Conservation (phyloP, 1,140 invertebrate species). For the Zaprionus ornatus region DNA sequence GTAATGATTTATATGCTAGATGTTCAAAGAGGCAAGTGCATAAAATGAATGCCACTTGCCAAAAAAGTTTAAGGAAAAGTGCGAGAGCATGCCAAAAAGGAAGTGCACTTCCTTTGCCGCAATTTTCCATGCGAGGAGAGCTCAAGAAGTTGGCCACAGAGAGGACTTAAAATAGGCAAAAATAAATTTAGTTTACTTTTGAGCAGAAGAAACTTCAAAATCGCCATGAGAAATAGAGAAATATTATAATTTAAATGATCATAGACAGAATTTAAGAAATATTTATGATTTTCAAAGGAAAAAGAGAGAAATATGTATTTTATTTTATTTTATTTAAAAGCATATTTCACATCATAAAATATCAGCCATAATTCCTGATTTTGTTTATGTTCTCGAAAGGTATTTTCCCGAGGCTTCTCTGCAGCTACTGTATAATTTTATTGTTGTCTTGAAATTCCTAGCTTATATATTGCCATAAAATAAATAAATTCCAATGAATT, state of each 20-base stretch:
- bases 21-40: slow-evolving; percentile 26
- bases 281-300: too few relatives aligned
- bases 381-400: too few relatives aligned
- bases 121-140: slow-evolving; percentile 1
- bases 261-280: too few relatives aligned
- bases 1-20: slow-evolving; percentile 46
- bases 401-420: too few relatives aligned
- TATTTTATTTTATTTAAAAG: too few relatives aligned
- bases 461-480: background rate
- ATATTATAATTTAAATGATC: background rate
- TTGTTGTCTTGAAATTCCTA: background rate
- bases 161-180: background rate
- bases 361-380: too few relatives aligned
- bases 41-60: slow-evolving; percentile 31
- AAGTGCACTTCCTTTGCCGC: slow-evolving; percentile 7
- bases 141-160: background rate
- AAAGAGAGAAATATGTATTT: too few relatives aligned
- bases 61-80: slow-evolving; percentile 38
- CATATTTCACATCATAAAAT: too few relatives aligned
- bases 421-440: too few relatives aligned
- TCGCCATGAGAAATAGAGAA: too few relatives aligned
- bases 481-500: background rate
- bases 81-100: slow-evolving; percentile 34
- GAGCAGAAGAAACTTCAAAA: background rate
- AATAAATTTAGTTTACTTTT: background rate